Conservation (phyloP, 2,113 vertebrate genomes). For the Cololabis saira region DNA sequence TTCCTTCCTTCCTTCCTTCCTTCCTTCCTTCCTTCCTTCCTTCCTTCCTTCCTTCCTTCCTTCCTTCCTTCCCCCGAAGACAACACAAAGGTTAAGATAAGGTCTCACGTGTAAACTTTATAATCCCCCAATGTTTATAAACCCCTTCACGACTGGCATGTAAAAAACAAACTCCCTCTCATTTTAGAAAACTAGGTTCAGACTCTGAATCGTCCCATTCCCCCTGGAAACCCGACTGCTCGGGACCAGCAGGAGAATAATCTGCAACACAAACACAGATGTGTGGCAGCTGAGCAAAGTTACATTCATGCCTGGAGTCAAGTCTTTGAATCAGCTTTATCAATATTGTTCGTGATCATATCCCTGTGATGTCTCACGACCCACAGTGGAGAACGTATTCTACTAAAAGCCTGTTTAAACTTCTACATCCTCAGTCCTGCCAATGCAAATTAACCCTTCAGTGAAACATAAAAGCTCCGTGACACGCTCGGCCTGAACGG, state of each 20-base stretch:
- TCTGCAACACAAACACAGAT: background rate
- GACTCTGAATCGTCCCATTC: too few species aligned
- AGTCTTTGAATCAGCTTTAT: constrained; percentile 11
- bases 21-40: too few species aligned
- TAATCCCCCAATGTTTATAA: too few species aligned
- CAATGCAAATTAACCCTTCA: constrained; percentile 27
- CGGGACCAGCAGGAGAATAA: background rate
- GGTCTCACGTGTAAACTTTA: too few species aligned
- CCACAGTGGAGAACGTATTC: constrained; percentile 11
- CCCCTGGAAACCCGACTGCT: too few species aligned
- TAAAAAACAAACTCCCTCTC: too few species aligned
- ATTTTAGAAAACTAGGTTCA: too few species aligned
- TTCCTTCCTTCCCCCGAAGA: too few species aligned
- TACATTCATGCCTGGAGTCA: background rate
- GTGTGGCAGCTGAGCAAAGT: background rate
- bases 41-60: too few species aligned
- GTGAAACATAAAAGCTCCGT: constrained; percentile 53
- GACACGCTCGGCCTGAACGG: constrained; percentile 54
- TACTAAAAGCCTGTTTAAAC: constrained; percentile 47
- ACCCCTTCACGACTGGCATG: too few species aligned
- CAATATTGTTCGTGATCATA: constrained; percentile 3
- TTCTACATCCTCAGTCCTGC: constrained; percentile 35
- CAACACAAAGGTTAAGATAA: too few species aligned
- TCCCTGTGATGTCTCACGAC: constrained; percentile 6
- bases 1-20: too few species aligned